A percentile compares a stretch with the other conserved stretches of the same genome.
Evolutionary conservation across 1,140 invertebrate genomes (phyloP).

Genomic region (Lordiphosa collinella): DNA sequence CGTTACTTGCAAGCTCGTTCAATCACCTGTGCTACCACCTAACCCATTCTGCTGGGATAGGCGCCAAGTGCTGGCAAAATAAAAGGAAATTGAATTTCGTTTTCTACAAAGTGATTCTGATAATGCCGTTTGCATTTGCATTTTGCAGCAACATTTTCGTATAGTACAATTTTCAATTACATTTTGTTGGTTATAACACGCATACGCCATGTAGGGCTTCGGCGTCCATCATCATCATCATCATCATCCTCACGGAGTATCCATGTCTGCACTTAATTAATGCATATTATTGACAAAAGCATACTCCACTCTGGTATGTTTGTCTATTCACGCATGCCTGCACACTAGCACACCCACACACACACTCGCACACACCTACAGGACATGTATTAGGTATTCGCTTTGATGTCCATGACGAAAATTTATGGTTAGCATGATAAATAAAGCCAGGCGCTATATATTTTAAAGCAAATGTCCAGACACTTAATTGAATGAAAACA

Average conservation of each 20-base stretch:
- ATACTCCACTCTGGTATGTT: constrained; percentile 44
- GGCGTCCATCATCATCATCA: constrained; percentile 2
- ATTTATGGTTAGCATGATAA: constrained; percentile 62
- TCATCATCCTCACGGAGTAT: constrained; percentile 16
- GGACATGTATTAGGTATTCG: constrained; percentile 39
- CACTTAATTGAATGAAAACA: constrained; percentile 68
- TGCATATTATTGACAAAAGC: constrained; percentile 77
- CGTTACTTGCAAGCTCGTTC: no score
- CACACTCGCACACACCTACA: constrained; percentile 1
- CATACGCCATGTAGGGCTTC: not conserved
- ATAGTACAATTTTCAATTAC: constrained; percentile 32
- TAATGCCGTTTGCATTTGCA: constrained; percentile 51
- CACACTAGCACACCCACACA: constrained; percentile 17
- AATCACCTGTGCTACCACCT: constrained; percentile 16
- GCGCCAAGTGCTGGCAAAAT: constrained; percentile 25
- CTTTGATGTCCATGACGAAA: constrained; percentile 57
- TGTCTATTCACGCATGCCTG: constrained; percentile 70
- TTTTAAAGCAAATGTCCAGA: constrained; percentile 41
- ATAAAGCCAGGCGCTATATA: constrained; percentile 49
- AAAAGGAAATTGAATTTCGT: constrained; percentile 60
- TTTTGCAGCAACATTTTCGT: constrained; percentile 19
- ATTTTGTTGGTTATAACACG: constrained; percentile 21
- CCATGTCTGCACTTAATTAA: constrained; percentile 73
- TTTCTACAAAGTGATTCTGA: constrained; percentile 37
- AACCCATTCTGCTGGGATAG: constrained; percentile 5